Base-by-base conservation (phyloP, 2,113 vertebrate genomes). In the Pipra filicauda region DNA sequence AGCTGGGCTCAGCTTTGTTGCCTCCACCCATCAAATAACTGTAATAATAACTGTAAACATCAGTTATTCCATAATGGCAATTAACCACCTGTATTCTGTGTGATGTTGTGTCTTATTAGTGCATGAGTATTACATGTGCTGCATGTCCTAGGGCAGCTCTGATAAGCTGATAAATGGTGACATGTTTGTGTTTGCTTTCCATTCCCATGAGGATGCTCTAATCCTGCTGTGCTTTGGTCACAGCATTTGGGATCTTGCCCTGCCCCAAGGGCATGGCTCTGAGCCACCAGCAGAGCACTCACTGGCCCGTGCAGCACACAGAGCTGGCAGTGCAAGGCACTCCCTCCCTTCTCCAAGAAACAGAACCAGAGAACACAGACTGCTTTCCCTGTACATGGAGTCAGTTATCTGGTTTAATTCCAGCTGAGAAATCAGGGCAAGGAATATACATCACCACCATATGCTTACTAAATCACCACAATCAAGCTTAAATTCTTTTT, bases 401-500 rank as follows among this genome's bases (percentile, higher is more conserved):
- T 27, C 46, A 20, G 37, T 80, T 74, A 52, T 1, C 52, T 41
- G 35, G 37, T 89, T 74, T 59, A 64, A 89, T 87, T 76, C 80
- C 46, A 52, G 62, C 62, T 74, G 83, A 75, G 83, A 91, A 85
- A 77, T 49, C n/a, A 55, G 85, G 76, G 37, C 73, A 51, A 46
- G 59, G 83, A 87, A n/a, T 37, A 30, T 23, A 52, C 59, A 76
- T 77, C 39, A 41, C 8, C 57, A 43, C 33, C 0, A 0, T 48
- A 20, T 71, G 43, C 2, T 17, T 81, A 74, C 71, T 52, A 81
- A 93, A 93, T 95, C 59, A 6, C 74, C 59, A 62, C 73, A 69
- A 71, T 85, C 51, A 20, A 80, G 69, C 58, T 81, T 78, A 92
- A 92, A 84, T 94, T 94, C 48, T 67, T 88, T 59, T 82, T 93